Percentiles rank a stretch among this genome's conserved stretches.
Evolutionary conservation across 2,888 invertebrate genomes (phyloP).

Genomic region (Zygogramma bicolorata): DNA sequence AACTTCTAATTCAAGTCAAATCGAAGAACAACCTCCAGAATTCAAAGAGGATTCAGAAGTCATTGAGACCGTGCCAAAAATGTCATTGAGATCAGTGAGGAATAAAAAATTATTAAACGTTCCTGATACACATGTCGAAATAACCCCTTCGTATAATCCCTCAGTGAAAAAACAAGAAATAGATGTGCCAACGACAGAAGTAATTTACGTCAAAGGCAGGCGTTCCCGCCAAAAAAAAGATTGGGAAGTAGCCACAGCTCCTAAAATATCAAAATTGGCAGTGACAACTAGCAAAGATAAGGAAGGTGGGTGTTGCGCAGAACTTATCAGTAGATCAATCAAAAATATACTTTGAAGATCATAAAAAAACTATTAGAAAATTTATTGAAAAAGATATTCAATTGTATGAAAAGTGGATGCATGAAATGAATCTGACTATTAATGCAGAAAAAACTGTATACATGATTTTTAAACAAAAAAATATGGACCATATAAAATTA

Average conservation of each 20-base stretch:
- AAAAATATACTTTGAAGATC: not conserved
- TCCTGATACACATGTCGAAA: not conserved
- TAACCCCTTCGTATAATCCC: not conserved
- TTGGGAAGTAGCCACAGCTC: slow-evolving; percentile 17
- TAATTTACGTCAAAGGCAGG: slow-evolving; percentile 33
- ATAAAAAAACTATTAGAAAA: not conserved
- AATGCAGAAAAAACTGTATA: too few species aligned
- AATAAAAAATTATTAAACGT: slow-evolving; percentile 23
- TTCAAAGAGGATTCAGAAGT: not conserved
- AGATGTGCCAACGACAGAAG: slow-evolving; percentile 31
- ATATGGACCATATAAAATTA: too few species aligned
- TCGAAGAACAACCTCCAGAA: not conserved
- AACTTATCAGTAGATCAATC: not conserved
- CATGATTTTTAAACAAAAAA: too few species aligned
- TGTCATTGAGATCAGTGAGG: slow-evolving; percentile 40
- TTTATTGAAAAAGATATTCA: too few species aligned
- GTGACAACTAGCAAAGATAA: slow-evolving; percentile 22
- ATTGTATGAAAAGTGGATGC: too few species aligned
- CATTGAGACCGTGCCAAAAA: slow-evolving; percentile 17
- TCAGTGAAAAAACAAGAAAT: not conserved
- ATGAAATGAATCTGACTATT: too few species aligned
- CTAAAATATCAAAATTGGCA: slow-evolving; percentile 37
- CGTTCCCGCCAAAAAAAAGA: slow-evolving; percentile 34
- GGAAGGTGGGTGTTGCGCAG: slow-evolving; percentile 15
- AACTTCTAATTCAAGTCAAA: slow-evolving; percentile 12